These are phyloP conservation scores for Bettongia penicillata DNA, from an alignment of 2,113 vertebrate species.

Conservation along the genomic window DNA sequence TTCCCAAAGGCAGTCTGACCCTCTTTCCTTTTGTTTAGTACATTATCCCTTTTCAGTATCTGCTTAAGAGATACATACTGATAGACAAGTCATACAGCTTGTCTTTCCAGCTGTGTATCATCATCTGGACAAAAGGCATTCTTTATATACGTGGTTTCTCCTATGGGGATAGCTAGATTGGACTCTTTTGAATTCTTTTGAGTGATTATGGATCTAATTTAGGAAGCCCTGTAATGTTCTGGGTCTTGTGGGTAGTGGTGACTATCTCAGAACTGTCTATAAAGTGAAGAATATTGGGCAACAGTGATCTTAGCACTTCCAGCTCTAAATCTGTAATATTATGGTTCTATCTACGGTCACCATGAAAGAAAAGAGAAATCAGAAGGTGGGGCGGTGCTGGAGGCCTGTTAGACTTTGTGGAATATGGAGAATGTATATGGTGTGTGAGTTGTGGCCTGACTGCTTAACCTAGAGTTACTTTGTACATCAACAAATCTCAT, in stretches of 20 bases:
- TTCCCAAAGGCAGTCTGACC: neutral
- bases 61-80: neutral
- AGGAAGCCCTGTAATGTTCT: neutral
- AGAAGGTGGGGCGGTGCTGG: neutral
- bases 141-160: neutral
- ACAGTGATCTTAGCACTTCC: neutral
- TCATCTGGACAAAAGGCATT: neutral
- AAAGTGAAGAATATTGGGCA: neutral
- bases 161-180: neutral
- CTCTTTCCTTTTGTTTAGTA: neutral
- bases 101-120: neutral
- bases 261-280: neutral
- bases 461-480: neutral
- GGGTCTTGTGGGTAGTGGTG: neutral
- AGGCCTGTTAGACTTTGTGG: neutral
- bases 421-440: neutral
- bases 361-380: neutral
- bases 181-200: neutral
- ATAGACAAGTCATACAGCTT: neutral
- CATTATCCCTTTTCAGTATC: neutral
- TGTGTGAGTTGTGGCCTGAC: neutral
- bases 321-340: neutral
- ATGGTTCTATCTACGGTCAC: neutral
- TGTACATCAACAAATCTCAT: neutral
- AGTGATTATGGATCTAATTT: neutral